Percentiles rank a stretch among this genome's conserved stretches.
These are phyloP conservation scores for Capra hircus DNA, from an alignment of 2,113 vertebrate genomes.

Conservation along the genomic window DNA sequence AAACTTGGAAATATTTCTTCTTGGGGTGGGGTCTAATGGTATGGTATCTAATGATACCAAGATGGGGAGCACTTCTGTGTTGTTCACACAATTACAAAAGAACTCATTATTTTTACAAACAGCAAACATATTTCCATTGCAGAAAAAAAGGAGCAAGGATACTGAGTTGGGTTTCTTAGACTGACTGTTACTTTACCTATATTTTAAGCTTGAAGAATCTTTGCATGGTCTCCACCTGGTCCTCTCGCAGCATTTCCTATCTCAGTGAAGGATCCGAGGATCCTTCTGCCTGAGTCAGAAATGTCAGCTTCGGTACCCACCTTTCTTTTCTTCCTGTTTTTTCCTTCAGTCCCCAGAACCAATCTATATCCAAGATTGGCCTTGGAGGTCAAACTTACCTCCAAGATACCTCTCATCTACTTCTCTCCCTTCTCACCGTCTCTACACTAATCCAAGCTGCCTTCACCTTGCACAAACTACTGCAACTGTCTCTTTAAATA, in stretches of 20 bases:
- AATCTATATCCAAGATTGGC: not conserved
- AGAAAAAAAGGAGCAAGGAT: not conserved
- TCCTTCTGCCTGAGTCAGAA: not conserved
- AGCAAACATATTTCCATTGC: not conserved
- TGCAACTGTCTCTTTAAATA: not conserved
- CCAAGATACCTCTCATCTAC: not conserved
- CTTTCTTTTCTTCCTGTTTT: not conserved
- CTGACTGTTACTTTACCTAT: not conserved
- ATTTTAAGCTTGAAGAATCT: constrained; percentile 6
- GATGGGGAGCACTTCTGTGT: not conserved
- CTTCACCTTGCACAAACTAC: not conserved
- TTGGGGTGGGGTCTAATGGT: not conserved
- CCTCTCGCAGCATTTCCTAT: not conserved
- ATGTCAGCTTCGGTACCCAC: not conserved
- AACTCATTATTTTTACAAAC: not conserved
- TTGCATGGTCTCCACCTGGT: not conserved
- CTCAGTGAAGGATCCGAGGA: not conserved
- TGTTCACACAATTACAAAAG: not conserved
- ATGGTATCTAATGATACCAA: not conserved
- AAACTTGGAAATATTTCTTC: not conserved
- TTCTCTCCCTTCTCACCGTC: not conserved
- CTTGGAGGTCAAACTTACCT: not conserved
- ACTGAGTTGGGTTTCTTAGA: not conserved
- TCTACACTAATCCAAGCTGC: not conserved
- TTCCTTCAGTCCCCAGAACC: not conserved